Base-by-base conservation (phyloP, 2,888 invertebrate genomes). In the Homarus gammarus region DNA sequence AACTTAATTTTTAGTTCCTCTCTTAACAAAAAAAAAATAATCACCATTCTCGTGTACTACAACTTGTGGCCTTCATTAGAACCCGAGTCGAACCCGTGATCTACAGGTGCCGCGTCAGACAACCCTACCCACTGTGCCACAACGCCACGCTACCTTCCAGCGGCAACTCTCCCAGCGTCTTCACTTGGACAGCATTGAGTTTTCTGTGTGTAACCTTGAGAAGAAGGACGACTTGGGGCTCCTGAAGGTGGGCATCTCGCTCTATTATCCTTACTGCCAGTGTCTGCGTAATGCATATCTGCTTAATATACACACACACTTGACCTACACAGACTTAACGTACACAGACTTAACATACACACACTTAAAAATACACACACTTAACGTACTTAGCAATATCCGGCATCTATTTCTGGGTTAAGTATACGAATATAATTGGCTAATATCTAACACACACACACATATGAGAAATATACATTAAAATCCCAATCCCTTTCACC, bases 141-240 rank as follows among this genome's bases (percentile, higher is more conserved):
- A 96, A 73, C 95, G 97, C 40, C 97, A 97, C 93, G 97, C 96
- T 93, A 96, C 96, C 77, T 97, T 97, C 94, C 97, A 97, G 93
- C 95, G 97, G 0, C 97, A 97, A 93, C 95, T 97, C 56, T 97
- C 97, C 0, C 97, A 97, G 93, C 95, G 96, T 22, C 95, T 97
- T 92, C 97, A 97, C 93, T 94, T 96, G 92, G 96, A 96, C 2
- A 96, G 96, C 86, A 96, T 97, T 91, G 96, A 97, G 94, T 97
- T 97, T 94, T 96, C 96, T 94, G 96, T 97, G 94, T 96, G 96
- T 94, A 96, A 96, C 92, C 93, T 96, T 92, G 96, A 96, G 92
- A 88, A 90, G 82, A 95, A 96, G 64, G 96, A 96, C 92, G 96
- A 96, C 51, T 96, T 96, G 91, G 96, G 96, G 92, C 95, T 96